Evolutionary conservation across 1,140 invertebrate species (phyloP), one percentile per base, ranked within the genome.

Genomic region (Aphelinus atriplicis): DNA sequence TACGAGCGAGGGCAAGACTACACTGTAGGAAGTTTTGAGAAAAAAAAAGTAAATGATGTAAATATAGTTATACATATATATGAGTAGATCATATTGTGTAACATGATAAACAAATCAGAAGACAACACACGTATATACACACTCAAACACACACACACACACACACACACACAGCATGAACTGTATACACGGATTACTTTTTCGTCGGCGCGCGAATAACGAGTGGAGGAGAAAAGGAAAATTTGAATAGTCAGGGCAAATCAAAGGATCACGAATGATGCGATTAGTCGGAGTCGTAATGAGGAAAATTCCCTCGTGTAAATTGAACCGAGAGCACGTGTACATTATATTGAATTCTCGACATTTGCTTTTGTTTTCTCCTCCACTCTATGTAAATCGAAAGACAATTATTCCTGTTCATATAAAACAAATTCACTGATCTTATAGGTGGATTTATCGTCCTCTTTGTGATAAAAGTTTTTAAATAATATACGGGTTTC

Each of bases 381-480:
- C 9, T 61, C 62, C 55, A 2, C 47, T 51, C 7, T 7, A 3
- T 53, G 9, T 68, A 63, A 57, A 70, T 58, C 55, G 53, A 53
- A 48, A 60, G 68, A 68, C 46, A 42, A 63, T 26, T 26, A 26
- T 62, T 68, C 51, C 72, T 62, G 4, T 60, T 56, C 5, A 47
- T 26, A 46, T 9, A 47, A 60, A 70, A 56, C 42, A 65, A 69
- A 65, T 58, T 66, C 62, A 61, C 62, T 50, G 47, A 75, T 53
- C 9, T 62, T 67, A n/a, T 56, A 53, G 47, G 47, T 65, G 67
- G 26, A 71, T 71, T 60, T 71, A 26, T 71, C 62, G 62, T 75
- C 60, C 67, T 75, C 63, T 66, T 66, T 75, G 73, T 75, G 73
- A 75, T 75, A 75, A 70, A 70, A 75, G 43, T 68, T 61, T 73